Evolutionary conservation across 2,113 vertebrate genomes (phyloP), one percentile per base, ranked within the genome.

Genomic region (Cromileptes altivelis): DNA sequence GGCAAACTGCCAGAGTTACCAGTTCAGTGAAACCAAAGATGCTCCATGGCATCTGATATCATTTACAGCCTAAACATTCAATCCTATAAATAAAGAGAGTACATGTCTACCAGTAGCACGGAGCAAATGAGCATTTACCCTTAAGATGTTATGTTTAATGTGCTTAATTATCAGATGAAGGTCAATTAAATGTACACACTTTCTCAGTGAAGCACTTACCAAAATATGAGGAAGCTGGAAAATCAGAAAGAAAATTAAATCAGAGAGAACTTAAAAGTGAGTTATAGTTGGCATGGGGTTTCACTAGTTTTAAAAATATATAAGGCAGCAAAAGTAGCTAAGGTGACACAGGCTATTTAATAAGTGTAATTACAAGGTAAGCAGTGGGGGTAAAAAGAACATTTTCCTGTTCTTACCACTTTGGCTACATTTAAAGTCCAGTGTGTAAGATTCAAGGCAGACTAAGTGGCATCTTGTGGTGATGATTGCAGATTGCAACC

Each of bases 1-100:
- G 80, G 57, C 76, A 78, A 74, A 70, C 0, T 23, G 67, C 80
- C 82, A 80, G 21, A 53, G 19, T 4, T 47, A 63, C 52, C 52
- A 47, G 10, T 45, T 61, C n/a, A 40, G 18, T n/a, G 6, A 25
- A 65, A 78, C 0, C 30, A 53, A 47, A 78, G 25, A 67, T 13
- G 65, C 61, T 71, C n/a, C 19, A 23, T 4, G 52, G 70, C 21
- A 30, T 70, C 64, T 61, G n/a, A 53, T 23, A 49, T 3, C 30
- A 52, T 70, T 62, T 72, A 72, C 49, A 53, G 63, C 60, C 61
- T 57, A 25, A 78, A 42, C 14, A 8, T 14, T 47, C 2, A 63
- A n/a, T 47, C 17, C 53, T 69, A 19, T 19, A 57, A 33, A 63
- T 56, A 2, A 71, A 21, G 25, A 18, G 12, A 56, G 47, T 23